phyloP scores from a whole-genome alignment of 2,797 vertebrate species.

The Chelon labrosus region DNA sequence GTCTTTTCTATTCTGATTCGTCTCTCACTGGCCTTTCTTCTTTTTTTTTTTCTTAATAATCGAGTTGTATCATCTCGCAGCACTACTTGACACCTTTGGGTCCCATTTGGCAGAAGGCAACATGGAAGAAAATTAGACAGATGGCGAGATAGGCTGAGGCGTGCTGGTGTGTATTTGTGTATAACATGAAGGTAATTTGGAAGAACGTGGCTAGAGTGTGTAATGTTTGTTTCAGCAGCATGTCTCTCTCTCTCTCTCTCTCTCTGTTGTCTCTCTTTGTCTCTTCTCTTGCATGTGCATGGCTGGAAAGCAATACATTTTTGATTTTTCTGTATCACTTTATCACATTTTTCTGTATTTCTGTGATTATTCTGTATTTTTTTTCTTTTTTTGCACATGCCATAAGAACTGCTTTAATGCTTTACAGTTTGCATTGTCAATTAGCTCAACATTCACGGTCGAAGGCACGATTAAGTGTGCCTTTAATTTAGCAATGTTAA shows the following conservation, averaged over 20 bases:
- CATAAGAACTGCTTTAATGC: no score
- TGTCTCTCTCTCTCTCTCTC: neutral
- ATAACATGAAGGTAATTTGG: neutral
- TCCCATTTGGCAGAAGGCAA: conserved; percentile 32
- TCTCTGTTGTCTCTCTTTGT: neutral
- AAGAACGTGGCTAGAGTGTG: neutral
- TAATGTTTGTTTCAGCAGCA: neutral
- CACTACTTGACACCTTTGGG: conserved; percentile 27
- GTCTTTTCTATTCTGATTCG: neutral
- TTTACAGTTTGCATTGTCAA: no score
- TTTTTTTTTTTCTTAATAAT: neutral
- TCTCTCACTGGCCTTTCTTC: neutral
- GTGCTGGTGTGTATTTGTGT: conserved; percentile 7
- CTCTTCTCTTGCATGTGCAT: neutral
- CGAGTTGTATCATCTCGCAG: conserved; percentile 22
- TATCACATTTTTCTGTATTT: no score
- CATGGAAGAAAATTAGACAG: conserved; percentile 39
- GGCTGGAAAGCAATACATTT: no score
- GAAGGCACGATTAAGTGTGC: no score
- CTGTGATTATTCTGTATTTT: no score
- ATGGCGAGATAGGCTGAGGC: conserved; percentile 35
- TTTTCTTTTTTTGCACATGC: neutral
- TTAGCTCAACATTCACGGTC: no score
- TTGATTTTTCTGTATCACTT: no score
- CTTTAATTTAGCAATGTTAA: no score